These are phyloP conservation scores for Busseola fusca DNA, from an alignment of 2,888 invertebrate species.

Conservation along the genomic window DNA sequence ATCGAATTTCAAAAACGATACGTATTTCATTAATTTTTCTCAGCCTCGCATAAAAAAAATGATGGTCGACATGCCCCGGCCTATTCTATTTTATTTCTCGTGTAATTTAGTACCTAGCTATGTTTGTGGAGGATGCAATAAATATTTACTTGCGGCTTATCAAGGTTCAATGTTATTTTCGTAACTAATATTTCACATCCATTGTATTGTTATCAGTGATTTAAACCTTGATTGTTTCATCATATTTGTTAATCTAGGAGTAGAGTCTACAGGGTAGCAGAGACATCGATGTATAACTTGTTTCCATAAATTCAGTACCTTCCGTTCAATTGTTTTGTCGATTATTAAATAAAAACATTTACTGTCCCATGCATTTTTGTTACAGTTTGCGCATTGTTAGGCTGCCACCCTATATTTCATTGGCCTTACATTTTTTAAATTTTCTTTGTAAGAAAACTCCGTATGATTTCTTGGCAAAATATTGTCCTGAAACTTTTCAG, in stretches of 20 bases:
- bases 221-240: background rate
- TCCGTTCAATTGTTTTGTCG: background rate
- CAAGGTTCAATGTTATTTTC: conserved; percentile 1
- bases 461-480: background rate
- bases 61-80: background rate
- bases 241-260: background rate
- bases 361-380: background rate
- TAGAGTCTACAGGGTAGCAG: background rate
- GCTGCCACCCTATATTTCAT: background rate
- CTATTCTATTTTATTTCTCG: background rate
- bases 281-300: background rate
- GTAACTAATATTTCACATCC: background rate
- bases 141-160: background rate
- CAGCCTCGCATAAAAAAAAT: background rate
- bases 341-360: background rate
- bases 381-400: background rate
- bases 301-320: background rate
- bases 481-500: background rate
- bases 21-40: background rate
- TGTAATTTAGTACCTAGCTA: background rate
- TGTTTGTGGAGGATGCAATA: background rate
- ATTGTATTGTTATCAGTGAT: background rate
- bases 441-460: background rate
- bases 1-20: conserved; percentile 8
- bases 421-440: background rate